Evolutionary conservation across 2,113 vertebrate species (phyloP), one percentile per base, ranked within the genome.

Genomic region (Engystomops pustulosus): DNA sequence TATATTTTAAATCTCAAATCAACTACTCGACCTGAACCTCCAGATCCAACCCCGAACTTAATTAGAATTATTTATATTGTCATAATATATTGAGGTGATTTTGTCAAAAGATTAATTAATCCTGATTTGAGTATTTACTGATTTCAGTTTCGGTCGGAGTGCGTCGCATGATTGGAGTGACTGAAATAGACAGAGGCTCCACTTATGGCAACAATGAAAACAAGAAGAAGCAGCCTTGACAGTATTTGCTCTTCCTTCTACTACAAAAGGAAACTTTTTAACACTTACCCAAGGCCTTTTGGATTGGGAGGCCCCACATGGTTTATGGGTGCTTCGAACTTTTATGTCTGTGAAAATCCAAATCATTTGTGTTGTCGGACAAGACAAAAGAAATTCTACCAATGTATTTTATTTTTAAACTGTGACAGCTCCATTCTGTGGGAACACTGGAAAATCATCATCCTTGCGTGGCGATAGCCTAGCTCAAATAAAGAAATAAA

Each of bases 121-220:
- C 23, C n/a, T 7, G 5, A 23, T 0, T 55, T 55, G 14, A 55
- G 10, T 69, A 34, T 70, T 53, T 5, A 10, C 38, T 80, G 14
- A 25, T 81, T 32, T 70, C 91, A 99, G 98, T 90, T 60, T 98
- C 98, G n/a, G 81, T 94, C 80, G 96, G 92, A 32, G 93, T 97
- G 47, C 96, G 96, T 89, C 96, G 96, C 95, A 99, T 99, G 97
- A 99, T 99, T 1, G 95, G 94, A 0, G 95, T 98, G 89, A 99
- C 98, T 0, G 98, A 99, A 89, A 99, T 98, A 6, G 88, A 96
- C 88, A 96, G 90, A 86, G 94, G 96, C 45, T 99, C 98, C 1
- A 93, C 90, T 86, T 99, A 99, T 0, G 98, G 98, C 47, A 94
- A 95, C 88, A 94, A 93, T 12, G 92, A 93, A 62, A 89, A 74